Percentiles rank a stretch among this genome's conserved stretches.
phyloP scores from a whole-genome alignment of 1,140 invertebrate genomes.

The Caenorhabditis briggsae region DNA sequence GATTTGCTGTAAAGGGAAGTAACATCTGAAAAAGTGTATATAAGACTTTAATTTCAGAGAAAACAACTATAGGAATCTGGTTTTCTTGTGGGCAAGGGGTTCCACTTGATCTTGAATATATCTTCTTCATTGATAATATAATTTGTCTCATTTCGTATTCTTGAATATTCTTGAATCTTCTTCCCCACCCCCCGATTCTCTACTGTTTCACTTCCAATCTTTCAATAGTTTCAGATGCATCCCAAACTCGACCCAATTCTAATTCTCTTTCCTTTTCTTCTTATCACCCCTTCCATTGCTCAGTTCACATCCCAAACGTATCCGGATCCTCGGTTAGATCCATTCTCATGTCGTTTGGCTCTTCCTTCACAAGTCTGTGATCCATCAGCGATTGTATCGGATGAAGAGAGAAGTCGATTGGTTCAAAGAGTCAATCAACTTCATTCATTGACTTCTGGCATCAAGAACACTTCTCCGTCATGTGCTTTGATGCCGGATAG shows the following conservation, averaged over 20 bases:
- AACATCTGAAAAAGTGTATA: too few relatives aligned
- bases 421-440: constrained; percentile 62
- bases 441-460: constrained; percentile 71
- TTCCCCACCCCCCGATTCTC: neutral
- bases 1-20: too few relatives aligned
- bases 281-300: constrained; percentile 7
- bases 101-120: neutral
- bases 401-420: constrained; percentile 72
- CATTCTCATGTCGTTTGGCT: constrained; percentile 67
- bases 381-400: constrained; percentile 73
- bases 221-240: constrained; percentile 17
- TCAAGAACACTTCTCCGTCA: constrained; percentile 72
- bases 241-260: constrained; percentile 55
- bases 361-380: constrained; percentile 75
- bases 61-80: too few relatives aligned
- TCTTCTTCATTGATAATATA: neutral
- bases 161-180: neutral
- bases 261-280: constrained; percentile 51
- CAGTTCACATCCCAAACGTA: constrained; percentile 76
- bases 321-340: constrained; percentile 72
- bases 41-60: too few relatives aligned
- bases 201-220: constrained; percentile 13
- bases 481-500: constrained; percentile 69
- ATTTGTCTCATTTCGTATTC: constrained; percentile 37
- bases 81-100: too few relatives aligned